Evolutionary conservation across 2,113 vertebrate genomes (phyloP), one percentile per base, ranked within the genome.

Genomic region (Sinosuthora webbiana): DNA sequence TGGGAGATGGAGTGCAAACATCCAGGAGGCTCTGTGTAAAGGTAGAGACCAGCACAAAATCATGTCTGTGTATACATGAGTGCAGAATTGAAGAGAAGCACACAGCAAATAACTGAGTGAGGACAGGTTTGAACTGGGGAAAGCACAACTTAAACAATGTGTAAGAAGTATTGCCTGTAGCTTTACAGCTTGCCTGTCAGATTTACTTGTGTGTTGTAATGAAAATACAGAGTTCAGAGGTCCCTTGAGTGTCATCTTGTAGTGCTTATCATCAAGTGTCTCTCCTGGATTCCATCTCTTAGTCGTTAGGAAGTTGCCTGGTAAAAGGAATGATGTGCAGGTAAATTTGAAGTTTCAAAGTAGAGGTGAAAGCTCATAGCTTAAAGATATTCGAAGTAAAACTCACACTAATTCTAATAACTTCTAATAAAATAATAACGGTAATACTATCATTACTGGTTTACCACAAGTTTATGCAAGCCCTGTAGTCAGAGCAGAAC

Each of bases 1-100:
- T 56, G 99, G 99, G 52, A 98, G 97, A 96, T 99, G 99, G 99
- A 99, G 98, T 55, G 94, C 97, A 87, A 97, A 97, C 93, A 87
- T 98, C 90, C 97, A 99, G 83, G 98, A 98, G 69, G 98, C 98
- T 84, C 87, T 92, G 59, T 99, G 99, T 96, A 98, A 97, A 99
- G 99, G 99, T 99, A 98, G 55, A 88, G 55, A 88, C 33, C 68
- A 41, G 24, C 63, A 74, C 50, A 73, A 93, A 83, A 85, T 77
- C 11, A 6, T 89, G 86, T 93, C 70, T 68, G 15, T 65, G 27
- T 91, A 52, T 23, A 33, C 10, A 4, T 28, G 14, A 63, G 9
- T 37, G 28, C 35, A 71, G 56, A 42, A 56, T 12, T 71, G 33
- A 70, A 65, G 25, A n/a, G 63, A 75, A 78, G 6, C 4, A 8